These are phyloP conservation scores for Actinopyga echinites DNA, from an alignment of 53 echinoderm and acorn worm species.

Conservation along the genomic window DNA sequence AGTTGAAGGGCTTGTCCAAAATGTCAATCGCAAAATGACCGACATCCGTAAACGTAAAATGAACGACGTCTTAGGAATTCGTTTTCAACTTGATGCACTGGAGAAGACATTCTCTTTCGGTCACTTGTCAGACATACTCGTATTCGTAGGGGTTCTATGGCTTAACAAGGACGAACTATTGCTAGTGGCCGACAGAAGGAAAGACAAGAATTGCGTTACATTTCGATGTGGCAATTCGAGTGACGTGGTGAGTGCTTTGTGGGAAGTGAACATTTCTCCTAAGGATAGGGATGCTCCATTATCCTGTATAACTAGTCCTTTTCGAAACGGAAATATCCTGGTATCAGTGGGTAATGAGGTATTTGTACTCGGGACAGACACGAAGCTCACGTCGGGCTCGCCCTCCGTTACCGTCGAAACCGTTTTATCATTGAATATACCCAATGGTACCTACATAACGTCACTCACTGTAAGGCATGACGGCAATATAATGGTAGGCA, in stretches of 20 bases:
- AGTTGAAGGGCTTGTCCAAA: slow-evolving; percentile 14
- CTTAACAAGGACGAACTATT: not conserved
- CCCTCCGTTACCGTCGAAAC: not conserved
- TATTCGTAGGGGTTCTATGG: slow-evolving; percentile 25
- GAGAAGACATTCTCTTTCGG: not conserved
- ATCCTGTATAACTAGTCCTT: not conserved
- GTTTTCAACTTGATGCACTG: not conserved
- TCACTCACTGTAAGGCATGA: slow-evolving; percentile 31
- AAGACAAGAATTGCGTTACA: not conserved
- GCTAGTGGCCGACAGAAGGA: slow-evolving; percentile 19
- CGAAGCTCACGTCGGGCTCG: not conserved
- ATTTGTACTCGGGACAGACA: not conserved
- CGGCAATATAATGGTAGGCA: slow-evolving; percentile 11
- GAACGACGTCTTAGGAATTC: not conserved
- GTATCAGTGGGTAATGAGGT: not conserved
- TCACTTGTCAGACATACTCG: not conserved
- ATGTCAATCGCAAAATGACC: slow-evolving; percentile 11
- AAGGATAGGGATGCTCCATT: slow-evolving; percentile 7
- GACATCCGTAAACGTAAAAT: slow-evolving; percentile 1
- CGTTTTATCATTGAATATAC: slow-evolving; percentile 6
- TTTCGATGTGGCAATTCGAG: not conserved
- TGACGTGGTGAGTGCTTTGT: not conserved
- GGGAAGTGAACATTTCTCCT: slow-evolving; percentile 10
- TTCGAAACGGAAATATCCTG: slow-evolving; percentile 3
- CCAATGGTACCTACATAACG: slow-evolving; percentile 12